A percentile compares a stretch with the other conserved stretches of the same genome.
Evolutionary conservation across 2,113 vertebrate species (phyloP).

Genomic region (Urocitellus parryii): DNA sequence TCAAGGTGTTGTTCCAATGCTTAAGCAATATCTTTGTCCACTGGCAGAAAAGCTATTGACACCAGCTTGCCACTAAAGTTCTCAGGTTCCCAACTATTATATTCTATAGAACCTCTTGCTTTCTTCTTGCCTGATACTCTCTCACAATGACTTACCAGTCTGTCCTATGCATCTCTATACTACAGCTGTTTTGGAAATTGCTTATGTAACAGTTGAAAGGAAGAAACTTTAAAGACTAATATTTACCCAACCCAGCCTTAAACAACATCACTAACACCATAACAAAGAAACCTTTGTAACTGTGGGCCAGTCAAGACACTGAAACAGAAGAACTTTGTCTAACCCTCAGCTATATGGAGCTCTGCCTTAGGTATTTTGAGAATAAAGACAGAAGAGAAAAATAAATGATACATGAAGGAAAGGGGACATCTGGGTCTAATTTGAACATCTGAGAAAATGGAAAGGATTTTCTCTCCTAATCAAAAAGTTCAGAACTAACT

Average conservation of each 20-base stretch:
- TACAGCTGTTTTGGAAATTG: constrained; percentile 14
- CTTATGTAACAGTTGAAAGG: background rate
- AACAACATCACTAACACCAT: constrained; percentile 43
- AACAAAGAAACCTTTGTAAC: constrained; percentile 68
- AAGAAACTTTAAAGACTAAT: constrained; percentile 63
- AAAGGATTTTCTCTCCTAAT: constrained; percentile 38
- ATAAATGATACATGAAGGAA: constrained; percentile 49
- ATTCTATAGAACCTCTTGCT: background rate
- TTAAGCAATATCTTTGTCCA: background rate
- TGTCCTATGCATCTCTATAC: background rate
- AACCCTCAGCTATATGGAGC: background rate
- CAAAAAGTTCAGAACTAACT: constrained; percentile 23
- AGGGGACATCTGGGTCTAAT: constrained; percentile 54
- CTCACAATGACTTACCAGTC: background rate
- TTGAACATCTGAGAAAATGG: constrained; percentile 49
- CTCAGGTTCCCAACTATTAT: background rate
- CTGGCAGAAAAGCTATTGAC: background rate
- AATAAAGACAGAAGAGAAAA: constrained; percentile 48
- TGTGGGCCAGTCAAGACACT: background rate
- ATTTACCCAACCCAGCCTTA: constrained; percentile 61
- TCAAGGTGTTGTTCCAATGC: background rate
- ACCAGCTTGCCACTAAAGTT: background rate
- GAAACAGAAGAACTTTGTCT: constrained; percentile 42
- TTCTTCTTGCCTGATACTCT: background rate
- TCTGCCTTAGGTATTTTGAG: constrained; percentile 18